Conservation (phyloP, 2,888 invertebrate species). For the Leptinotarsa tumamoca region DNA sequence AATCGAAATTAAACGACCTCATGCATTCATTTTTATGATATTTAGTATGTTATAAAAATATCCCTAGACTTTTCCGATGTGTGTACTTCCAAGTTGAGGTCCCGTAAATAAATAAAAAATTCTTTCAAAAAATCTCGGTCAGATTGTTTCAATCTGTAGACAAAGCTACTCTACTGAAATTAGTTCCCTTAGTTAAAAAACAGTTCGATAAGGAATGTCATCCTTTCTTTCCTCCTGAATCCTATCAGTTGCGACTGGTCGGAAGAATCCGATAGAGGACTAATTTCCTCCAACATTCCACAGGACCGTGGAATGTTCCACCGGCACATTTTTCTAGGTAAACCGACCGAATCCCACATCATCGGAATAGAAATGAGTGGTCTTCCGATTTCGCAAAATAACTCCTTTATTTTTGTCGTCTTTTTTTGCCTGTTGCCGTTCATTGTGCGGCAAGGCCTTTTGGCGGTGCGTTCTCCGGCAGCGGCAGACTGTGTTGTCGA, state of each 20-base stretch:
- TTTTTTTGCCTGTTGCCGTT: conserved; percentile 21
- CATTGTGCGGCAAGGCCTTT: conserved; percentile 27
- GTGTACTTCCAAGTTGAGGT: too few relatives aligned
- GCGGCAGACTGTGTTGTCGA: conserved; percentile 39
- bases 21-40: too few relatives aligned
- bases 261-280: conserved; percentile 22
- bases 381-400: conserved; percentile 44
- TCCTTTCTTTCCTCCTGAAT: neutral
- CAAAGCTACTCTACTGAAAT: neutral
- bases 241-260: conserved; percentile 25
- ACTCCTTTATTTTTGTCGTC: conserved; percentile 31
- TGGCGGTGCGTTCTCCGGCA: conserved; percentile 20
- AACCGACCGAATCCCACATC: conserved; percentile 28
- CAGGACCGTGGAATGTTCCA: neutral
- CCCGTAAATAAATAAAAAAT: too few relatives aligned
- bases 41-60: too few relatives aligned
- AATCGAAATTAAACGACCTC: too few relatives aligned
- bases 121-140: too few relatives aligned
- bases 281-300: conserved; percentile 22
- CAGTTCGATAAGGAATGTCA: neutral
- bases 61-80: too few relatives aligned
- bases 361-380: conserved; percentile 25
- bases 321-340: conserved; percentile 33
- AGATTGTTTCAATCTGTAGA: too few relatives aligned
- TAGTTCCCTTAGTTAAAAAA: neutral